Evolutionary conservation across 64 coral and sea anemone genomes (phyloP), one percentile per base, ranked within the genome.

Genomic region (Actinia tenebrosa): DNA sequence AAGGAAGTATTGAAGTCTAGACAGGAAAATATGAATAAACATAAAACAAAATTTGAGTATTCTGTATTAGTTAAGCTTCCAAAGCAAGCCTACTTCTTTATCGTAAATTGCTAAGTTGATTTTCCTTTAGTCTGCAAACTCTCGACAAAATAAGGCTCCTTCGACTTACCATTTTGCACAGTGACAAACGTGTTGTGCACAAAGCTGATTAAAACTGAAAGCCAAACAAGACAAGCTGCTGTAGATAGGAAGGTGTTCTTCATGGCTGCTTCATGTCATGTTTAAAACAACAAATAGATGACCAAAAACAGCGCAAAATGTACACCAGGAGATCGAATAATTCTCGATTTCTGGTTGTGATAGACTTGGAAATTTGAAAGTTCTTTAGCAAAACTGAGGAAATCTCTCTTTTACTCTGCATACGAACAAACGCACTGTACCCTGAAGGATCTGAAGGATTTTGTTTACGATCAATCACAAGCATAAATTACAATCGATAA

Each of bases 181-280:
- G 16, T 15, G 62, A 19, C 27, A 66, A 83, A 18, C 10, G 14
- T 23, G 66, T 16, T 27, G 23, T 27, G 25, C 1, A 42, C 9
- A 43, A 75, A 42, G 69, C 42, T 64, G 26, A 66, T 66, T 45
- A 45, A 58, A 30, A 68, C 16, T 45, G 13, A 85, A 62, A 75
- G 3, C 69, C 69, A 75, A 75, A 75, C n/a, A 10, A 75, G 69
- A 75, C 13, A 75, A 75, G 69, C 69, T 75, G 69, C 69, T 75
- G 27, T 3, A 75, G 9, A 75, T 9, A 66, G 5, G 63, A 23
- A 66, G 63, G 2, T 22, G 69, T 69, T 69, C 20, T 13, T 75
- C 69, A 75, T 75, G 26, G n/a, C 69, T 75, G 20, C 69, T 75
- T 75, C 69, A 75, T 13, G 13, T 75, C 69, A 42, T 75, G 69